Conservation (phyloP, 1,140 invertebrate species). For the Hyles vespertilio region DNA sequence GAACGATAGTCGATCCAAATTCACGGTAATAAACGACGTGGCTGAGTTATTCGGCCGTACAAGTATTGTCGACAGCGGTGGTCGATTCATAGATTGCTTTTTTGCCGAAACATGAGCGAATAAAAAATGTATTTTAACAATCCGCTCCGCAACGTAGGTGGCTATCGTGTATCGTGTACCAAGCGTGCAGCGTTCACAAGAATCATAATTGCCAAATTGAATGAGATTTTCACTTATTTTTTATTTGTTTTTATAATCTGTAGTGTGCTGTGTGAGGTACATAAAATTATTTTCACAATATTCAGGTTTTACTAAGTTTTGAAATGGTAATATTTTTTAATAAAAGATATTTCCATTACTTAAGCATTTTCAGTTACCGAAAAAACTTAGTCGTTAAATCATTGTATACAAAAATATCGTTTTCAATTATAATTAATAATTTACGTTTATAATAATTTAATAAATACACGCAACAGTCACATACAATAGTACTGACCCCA, state of each 20-base stretch:
- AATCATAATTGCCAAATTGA: slow-evolving; percentile 28
- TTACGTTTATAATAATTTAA: too few relatives aligned
- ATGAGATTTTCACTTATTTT: neutral
- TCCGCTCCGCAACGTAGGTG: slow-evolving; percentile 45
- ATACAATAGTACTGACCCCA: too few relatives aligned
- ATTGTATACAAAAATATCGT: too few relatives aligned
- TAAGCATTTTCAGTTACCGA: too few relatives aligned
- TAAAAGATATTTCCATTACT: too few relatives aligned
- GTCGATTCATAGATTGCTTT: slow-evolving; percentile 67
- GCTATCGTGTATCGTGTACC: slow-evolving; percentile 49
- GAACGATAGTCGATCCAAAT: slow-evolving; percentile 37
- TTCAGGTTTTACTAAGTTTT: too few relatives aligned
- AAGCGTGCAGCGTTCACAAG: slow-evolving; percentile 42
- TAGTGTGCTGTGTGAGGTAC: neutral
- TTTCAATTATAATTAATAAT: too few relatives aligned
- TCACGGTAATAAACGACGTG: slow-evolving; percentile 19
- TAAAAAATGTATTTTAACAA: slow-evolving; percentile 47
- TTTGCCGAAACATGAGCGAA: slow-evolving; percentile 53
- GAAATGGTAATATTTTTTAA: too few relatives aligned
- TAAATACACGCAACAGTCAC: too few relatives aligned
- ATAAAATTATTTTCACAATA: too few relatives aligned
- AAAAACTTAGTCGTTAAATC: too few relatives aligned
- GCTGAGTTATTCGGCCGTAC: slow-evolving; percentile 24
- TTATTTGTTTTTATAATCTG: neutral
- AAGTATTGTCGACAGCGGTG: slow-evolving; percentile 34